A percentile compares a stretch with the other conserved stretches of the same genome.
Evolutionary conservation across 2,888 invertebrate genomes (phyloP).

Genomic region (Entomobrya multifasciata): DNA sequence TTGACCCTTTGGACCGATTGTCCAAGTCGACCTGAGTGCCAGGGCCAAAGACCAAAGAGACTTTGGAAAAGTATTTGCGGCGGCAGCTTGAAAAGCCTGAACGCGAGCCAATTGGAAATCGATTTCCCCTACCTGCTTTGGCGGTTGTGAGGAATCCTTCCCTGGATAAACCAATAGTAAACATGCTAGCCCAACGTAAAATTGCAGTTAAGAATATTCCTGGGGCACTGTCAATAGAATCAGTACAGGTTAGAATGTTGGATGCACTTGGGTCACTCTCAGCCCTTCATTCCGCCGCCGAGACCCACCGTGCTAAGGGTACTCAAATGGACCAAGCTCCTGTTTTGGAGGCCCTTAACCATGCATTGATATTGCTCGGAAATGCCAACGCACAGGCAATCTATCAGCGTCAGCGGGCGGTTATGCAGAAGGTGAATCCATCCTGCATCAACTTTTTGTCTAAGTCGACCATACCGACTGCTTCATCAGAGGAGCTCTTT

Average conservation of each 20-base stretch:
- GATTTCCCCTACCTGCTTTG: background rate
- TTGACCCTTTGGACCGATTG: background rate
- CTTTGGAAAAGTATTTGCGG: conserved; percentile 10
- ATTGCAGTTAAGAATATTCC: background rate
- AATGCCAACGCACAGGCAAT: conserved; percentile 6
- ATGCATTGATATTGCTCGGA: background rate
- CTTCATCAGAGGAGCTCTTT: too few relatives aligned
- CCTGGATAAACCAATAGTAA: background rate
- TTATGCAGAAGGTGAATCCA: conserved; percentile 3
- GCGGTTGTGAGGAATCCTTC: background rate
- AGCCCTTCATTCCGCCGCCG: background rate
- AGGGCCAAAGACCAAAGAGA: background rate
- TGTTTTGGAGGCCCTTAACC: conserved; percentile 12
- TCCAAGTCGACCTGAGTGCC: background rate
- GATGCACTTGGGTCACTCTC: conserved; percentile 12
- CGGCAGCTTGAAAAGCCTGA: too few relatives aligned
- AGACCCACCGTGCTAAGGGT: too few relatives aligned
- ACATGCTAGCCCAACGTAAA: background rate
- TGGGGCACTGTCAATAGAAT: background rate
- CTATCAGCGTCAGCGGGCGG: background rate
- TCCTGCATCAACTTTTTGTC: too few relatives aligned
- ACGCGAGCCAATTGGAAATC: background rate
- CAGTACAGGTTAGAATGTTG: background rate
- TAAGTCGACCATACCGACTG: too few relatives aligned
- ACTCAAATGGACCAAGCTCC: background rate